Base-by-base conservation (phyloP, 2,797 vertebrate genomes). In the Enoplosus armatus region DNA sequence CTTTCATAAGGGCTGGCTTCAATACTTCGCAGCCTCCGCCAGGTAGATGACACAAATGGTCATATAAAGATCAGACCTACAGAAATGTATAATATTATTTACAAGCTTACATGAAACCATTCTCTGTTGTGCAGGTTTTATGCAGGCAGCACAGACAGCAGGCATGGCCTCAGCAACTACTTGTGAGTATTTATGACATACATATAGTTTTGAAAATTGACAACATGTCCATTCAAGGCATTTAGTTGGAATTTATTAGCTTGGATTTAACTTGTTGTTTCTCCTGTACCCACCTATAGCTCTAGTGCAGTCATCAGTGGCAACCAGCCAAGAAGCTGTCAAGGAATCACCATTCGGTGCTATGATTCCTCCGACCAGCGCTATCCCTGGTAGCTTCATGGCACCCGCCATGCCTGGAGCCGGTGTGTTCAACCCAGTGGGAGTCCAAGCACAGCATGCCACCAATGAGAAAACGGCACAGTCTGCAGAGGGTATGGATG, bases 11-110 rank as follows among this genome's bases (percentile, higher is more conserved):
- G 77, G 96, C 97, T 0, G 94, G 96, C 80, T 99, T 99, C 90
- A 99, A 99, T 83, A 94, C 98, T 83, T 95, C 97, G 18, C 98
- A 99, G 37, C 98, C 98, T 83, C 98, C 98, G 54, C 98, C 98
- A 88, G 98, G 98, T 99, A 95, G 92, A 89, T 68, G 0, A 37
- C 3, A 6, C 8, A 62, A 3, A 33, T 2, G 0, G 5, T 39
- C 2, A 4, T 14, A 18, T 60, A 39, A 79, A 41, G 4, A 70
- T 27, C 7, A 33, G 0, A 16, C 10, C 1, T 1, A 18, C 0
- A 37, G 3, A 67, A 66, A 54, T n/a, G n/a, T n/a, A n/a, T n/a
- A n/a, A n/a, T n/a, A n/a, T n/a, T n/a, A n/a, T 35, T 26, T 6
- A 35, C 8, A 41, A 2, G 2, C 48, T 90, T 1, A 83, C 20